phyloP scores from a whole-genome alignment of 1,140 invertebrate genomes.

The Camponotus vicinus region DNA sequence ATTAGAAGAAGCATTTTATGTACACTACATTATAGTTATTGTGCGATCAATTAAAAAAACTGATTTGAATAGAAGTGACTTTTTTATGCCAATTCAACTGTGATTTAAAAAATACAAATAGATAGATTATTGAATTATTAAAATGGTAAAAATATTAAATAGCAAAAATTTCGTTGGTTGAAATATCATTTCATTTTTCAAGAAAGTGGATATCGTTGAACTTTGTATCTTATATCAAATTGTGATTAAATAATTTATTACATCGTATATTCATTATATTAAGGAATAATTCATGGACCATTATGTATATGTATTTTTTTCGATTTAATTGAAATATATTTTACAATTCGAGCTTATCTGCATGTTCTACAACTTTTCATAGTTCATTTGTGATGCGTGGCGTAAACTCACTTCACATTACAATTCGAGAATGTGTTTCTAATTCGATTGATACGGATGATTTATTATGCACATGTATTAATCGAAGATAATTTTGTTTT shows the following conservation, averaged over 20 bases:
- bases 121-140: background rate
- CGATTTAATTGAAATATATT: background rate
- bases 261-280: no score
- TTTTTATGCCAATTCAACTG: background rate
- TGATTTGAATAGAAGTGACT: background rate
- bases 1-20: no score
- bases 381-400: background rate
- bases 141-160: no score
- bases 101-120: background rate
- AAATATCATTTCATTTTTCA: background rate
- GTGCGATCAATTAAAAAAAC: background rate
- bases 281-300: no score
- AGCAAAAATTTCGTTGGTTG: background rate
- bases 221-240: background rate
- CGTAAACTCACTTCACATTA: background rate
- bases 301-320: background rate
- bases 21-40: no score
- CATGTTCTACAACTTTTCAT: conserved; percentile 1
- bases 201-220: background rate
- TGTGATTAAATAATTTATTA: no score
- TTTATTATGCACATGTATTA: no score
- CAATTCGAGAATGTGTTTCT: no score
- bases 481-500: no score
- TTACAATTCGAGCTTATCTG: conserved; percentile 6
- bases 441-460: no score